These are phyloP conservation scores for Eristalinus sepulchralis DNA, from an alignment of 2,888 invertebrate genomes.

Conservation along the genomic window DNA sequence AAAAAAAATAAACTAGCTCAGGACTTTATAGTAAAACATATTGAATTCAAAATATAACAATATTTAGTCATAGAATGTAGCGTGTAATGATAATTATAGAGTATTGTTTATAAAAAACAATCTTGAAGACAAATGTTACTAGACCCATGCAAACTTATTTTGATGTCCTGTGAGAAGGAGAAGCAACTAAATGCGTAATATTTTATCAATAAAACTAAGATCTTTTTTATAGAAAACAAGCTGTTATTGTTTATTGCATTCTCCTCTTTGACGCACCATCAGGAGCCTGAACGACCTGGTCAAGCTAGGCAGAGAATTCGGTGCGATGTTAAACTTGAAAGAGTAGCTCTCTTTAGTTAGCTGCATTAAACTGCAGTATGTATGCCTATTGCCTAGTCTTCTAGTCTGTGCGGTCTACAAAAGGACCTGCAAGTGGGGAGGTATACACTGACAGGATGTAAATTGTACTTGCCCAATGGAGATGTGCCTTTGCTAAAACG, in stretches of 20 bases:
- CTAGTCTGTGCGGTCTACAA: no score
- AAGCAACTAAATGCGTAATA: constrained; percentile 23
- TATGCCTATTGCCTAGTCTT: no score
- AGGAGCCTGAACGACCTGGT: no score
- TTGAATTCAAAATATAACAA: constrained; percentile 50
- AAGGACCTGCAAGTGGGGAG: no score
- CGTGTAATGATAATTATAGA: constrained; percentile 27
- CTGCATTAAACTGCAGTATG: no score
- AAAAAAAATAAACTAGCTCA: constrained; percentile 56
- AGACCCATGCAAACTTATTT: constrained; percentile 7
- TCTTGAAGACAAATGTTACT: constrained; percentile 27
- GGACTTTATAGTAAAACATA: constrained; percentile 68
- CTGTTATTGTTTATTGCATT: no score
- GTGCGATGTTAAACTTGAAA: no score
- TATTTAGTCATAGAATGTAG: constrained; percentile 56
- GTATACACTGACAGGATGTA: no score
- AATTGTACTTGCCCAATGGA: no score
- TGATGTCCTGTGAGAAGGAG: not conserved
- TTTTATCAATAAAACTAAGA: constrained; percentile 44
- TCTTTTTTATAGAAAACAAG: constrained; percentile 19
- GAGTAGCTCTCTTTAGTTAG: no score
- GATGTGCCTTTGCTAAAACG: no score
- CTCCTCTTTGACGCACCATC: not conserved
- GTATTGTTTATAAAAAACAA: constrained; percentile 30
- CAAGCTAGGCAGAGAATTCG: no score